phyloP scores from a whole-genome alignment of 2,113 vertebrate genomes.

The Melanocharis versteri region DNA sequence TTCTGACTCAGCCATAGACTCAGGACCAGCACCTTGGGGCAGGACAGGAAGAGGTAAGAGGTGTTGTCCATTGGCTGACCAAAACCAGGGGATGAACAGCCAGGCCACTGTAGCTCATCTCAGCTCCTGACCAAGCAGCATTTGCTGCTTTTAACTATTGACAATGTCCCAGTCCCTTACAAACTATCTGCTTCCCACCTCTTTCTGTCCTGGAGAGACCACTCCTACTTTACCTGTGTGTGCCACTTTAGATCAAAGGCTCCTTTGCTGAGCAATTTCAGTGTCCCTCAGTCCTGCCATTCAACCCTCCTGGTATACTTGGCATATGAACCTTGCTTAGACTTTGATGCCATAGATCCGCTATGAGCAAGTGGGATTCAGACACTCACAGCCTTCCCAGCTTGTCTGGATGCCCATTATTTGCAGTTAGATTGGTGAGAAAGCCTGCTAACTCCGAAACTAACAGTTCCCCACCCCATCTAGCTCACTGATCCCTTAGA shows the following conservation, averaged over 20 bases:
- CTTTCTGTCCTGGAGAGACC: background rate
- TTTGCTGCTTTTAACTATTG: background rate
- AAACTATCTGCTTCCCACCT: background rate
- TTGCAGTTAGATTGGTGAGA: background rate
- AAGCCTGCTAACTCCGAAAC: background rate
- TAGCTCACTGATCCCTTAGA: background rate
- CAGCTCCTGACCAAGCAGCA: background rate
- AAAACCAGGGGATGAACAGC: background rate
- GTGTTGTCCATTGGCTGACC: background rate
- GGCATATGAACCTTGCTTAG: background rate
- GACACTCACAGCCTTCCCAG: background rate
- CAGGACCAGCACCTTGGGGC: background rate
- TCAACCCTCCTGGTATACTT: background rate
- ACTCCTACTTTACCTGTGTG: background rate
- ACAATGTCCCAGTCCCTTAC: background rate
- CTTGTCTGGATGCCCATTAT: background rate
- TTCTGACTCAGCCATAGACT: background rate
- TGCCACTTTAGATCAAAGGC: background rate
- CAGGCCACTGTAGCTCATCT: background rate
- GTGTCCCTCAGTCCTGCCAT: background rate
- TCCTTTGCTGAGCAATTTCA: background rate
- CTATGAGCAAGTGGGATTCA: background rate
- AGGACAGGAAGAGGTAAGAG: background rate
- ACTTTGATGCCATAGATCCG: background rate
- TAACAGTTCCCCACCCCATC: background rate